A percentile compares a stretch with the other conserved stretches of the same genome.
Evolutionary conservation across 2,888 invertebrate genomes (phyloP).

Genomic region (Volucella inflata): DNA sequence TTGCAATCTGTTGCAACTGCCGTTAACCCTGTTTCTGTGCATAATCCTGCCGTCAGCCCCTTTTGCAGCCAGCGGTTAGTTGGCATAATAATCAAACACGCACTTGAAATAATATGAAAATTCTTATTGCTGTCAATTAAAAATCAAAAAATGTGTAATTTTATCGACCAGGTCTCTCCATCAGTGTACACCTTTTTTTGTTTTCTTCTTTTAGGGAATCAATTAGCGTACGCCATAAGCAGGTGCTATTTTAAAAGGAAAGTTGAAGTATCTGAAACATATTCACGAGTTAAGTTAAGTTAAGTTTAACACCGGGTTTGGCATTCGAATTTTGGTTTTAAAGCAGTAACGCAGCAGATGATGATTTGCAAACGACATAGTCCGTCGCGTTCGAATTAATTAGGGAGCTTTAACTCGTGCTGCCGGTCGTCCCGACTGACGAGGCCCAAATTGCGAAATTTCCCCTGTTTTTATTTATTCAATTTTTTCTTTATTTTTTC

Average conservation of each 20-base stretch:
- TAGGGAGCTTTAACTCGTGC: constrained; percentile 53
- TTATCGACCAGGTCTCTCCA: constrained; percentile 47
- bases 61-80: background rate
- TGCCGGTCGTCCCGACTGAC: background rate
- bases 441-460: background rate
- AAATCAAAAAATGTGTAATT: constrained; percentile 65
- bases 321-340: constrained; percentile 5
- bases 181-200: constrained; percentile 18
- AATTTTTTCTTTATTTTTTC: too few species aligned
- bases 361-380: constrained; percentile 48
- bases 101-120: constrained; percentile 34
- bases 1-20: constrained; percentile 40
- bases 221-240: constrained; percentile 71
- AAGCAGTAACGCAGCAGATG: constrained; percentile 55
- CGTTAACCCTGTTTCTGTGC: background rate
- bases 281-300: background rate
- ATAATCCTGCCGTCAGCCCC: background rate
- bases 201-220: constrained; percentile 35
- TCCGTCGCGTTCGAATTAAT: constrained; percentile 52
- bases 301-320: constrained; percentile 29
- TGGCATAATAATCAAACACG: constrained; percentile 29
- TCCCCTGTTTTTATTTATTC: too few species aligned
- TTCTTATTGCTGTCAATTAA: constrained; percentile 63
- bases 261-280: constrained; percentile 21
- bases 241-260: constrained; percentile 63